Evolutionary conservation across 2,113 vertebrate species (phyloP).

Genomic region (Mormyrus lacerda): DNA sequence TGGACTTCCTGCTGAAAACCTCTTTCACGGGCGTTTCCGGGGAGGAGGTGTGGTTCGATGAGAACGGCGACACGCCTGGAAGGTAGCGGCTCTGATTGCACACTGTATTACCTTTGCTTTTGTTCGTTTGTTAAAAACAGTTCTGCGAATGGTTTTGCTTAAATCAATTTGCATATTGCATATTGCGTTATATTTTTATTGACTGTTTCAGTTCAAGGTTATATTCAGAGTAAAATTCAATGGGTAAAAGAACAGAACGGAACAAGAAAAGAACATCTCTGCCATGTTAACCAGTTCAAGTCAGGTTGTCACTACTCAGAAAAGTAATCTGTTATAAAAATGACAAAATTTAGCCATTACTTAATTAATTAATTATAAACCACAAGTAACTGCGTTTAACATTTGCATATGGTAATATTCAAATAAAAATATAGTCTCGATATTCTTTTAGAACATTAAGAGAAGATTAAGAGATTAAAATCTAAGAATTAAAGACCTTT

Average conservation of each 20-base stretch:
- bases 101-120: neutral
- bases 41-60: conserved; percentile 93
- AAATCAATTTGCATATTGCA: neutral
- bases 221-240: neutral
- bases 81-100: conserved; percentile 62
- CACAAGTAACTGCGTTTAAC: neutral
- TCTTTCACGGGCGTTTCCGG: conserved; percentile 85
- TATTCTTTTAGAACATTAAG: neutral
- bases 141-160: neutral
- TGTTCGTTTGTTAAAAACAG: neutral
- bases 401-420: neutral
- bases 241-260: neutral
- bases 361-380: neutral
- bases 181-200: neutral
- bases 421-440: neutral
- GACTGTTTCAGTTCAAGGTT: neutral
- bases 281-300: neutral
- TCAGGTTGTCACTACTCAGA: neutral
- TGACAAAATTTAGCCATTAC: neutral
- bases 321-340: neutral
- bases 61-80: conserved; percentile 93
- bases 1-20: conserved; percentile 88
- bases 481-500: neutral
- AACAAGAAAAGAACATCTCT: neutral
- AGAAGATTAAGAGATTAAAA: neutral